Base-by-base conservation (phyloP, 2,888 invertebrate species). In the Ophion ventricosus region DNA sequence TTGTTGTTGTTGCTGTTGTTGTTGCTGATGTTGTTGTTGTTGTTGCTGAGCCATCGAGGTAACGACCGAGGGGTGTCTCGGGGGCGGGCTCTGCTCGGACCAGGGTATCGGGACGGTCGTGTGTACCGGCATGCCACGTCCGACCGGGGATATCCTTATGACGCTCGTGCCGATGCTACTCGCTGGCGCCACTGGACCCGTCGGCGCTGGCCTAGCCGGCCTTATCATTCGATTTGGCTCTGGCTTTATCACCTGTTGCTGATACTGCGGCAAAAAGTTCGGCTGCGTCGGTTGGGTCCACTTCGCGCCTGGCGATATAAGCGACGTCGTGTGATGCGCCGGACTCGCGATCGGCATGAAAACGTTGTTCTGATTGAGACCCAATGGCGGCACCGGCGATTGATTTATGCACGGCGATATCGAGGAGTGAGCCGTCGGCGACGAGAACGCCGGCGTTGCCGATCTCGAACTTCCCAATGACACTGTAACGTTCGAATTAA, bases 401-500 rank as follows among this genome's bases (percentile, higher is more conserved):
- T 96, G 95, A 94, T 95, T 95, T 89, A 95, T 95, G 88, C 96
- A 94, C 26, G 96, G 95, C 4, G 96, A 96, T 83, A 94, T 93
- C 72, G 96, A 95, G 54, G 95, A 95, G 89, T 96, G 96, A 83
- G 96, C 96, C 81, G 95, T 96, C 79, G 96, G 96, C 72, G 96
- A 96, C 61, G 97, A 97, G 92, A 97, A 98, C 56, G 98, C 97
- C 69, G 98, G 98, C 72, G 98, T 98, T 75, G 97, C 98, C 59
- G 98, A 98, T 83, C 98, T 96, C 20, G 98, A 98, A 93, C 98
- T 98, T 88, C 98, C 98, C 89, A 99, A 94, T 17, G 98, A 98
- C 89, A 98, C 98, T 97, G 94, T 3, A 84, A 84, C 79, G 82
- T 84, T 84, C 74, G 77, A 84, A 77, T 76, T 66, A 69, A 81